Evolutionary conservation across 2,797 vertebrate genomes (phyloP).

Genomic region (Hydrolagus colliei): DNA sequence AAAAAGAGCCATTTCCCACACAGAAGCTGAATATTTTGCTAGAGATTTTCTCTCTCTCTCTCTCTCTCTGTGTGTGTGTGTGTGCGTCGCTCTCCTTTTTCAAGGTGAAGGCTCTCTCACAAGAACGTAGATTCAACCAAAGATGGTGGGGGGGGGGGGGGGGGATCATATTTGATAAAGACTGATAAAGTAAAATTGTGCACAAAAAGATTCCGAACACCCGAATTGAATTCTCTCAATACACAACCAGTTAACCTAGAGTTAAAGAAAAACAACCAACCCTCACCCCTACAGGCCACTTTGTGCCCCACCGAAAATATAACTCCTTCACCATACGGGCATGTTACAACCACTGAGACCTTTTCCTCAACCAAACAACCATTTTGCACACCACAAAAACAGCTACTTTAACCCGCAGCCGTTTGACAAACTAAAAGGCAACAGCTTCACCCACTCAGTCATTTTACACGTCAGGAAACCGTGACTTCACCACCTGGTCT

Average conservation of each 20-base stretch:
- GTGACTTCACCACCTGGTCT: background rate
- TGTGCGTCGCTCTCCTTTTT: background rate
- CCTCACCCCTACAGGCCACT: too few relatives aligned
- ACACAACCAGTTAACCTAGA: too few relatives aligned
- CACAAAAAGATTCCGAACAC: too few relatives aligned
- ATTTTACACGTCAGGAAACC: background rate
- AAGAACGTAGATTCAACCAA: background rate
- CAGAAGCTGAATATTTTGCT: background rate
- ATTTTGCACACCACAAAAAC: background rate
- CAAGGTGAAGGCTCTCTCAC: background rate
- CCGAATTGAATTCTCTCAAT: too few relatives aligned
- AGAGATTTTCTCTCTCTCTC: constrained; percentile 10
- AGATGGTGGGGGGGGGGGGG: too few relatives aligned
- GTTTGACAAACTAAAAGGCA: background rate
- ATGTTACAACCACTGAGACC: too few relatives aligned
- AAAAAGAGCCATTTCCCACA: background rate
- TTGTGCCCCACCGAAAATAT: too few relatives aligned
- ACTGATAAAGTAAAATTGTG: background rate
- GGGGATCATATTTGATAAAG: background rate
- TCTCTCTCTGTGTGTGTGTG: background rate
- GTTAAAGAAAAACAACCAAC: too few relatives aligned
- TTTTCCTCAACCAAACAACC: background rate
- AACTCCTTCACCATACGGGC: too few relatives aligned
- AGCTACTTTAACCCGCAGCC: background rate
- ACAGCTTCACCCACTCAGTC: background rate